A percentile compares a stretch with the other conserved stretches of the same genome.
Conservation (phyloP, 1,140 invertebrate genomes). For the Sweltsa coloradensis region DNA sequence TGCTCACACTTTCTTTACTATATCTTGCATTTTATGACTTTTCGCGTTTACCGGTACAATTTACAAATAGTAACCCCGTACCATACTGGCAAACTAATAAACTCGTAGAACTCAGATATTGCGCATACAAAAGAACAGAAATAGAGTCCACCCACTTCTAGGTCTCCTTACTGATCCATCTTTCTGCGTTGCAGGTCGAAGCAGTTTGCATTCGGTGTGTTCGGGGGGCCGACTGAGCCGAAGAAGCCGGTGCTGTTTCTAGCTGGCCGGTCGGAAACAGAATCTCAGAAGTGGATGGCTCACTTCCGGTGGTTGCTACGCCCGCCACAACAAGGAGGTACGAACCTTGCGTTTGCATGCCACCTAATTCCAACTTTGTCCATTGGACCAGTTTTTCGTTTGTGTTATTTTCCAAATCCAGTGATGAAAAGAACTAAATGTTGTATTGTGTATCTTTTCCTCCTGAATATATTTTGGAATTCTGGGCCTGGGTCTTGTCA, state of each 20-base stretch:
- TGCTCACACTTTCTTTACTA: background rate
- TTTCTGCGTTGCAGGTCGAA: conserved; percentile 25
- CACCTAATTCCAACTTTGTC: no score
- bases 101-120: conserved; percentile 30
- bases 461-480: no score
- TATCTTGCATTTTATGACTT: background rate
- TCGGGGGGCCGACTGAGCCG: conserved; percentile 26
- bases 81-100: conserved; percentile 21
- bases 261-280: conserved; percentile 35
- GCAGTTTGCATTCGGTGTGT: conserved; percentile 40
- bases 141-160: conserved; percentile 25
- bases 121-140: conserved; percentile 33
- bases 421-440: no score
- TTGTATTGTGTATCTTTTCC: no score
- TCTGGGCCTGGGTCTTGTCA: no score
- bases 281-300: conserved; percentile 40
- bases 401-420: no score
- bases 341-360: background rate
- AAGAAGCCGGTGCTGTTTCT: conserved; percentile 36
- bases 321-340: conserved; percentile 22
- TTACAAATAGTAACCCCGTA: conserved; percentile 26
- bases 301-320: conserved; percentile 34
- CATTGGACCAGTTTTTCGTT: no score
- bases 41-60: conserved; percentile 20
- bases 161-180: background rate